Conservation (phyloP, 2,113 vertebrate genomes). For the Scalopus aquaticus region DNA sequence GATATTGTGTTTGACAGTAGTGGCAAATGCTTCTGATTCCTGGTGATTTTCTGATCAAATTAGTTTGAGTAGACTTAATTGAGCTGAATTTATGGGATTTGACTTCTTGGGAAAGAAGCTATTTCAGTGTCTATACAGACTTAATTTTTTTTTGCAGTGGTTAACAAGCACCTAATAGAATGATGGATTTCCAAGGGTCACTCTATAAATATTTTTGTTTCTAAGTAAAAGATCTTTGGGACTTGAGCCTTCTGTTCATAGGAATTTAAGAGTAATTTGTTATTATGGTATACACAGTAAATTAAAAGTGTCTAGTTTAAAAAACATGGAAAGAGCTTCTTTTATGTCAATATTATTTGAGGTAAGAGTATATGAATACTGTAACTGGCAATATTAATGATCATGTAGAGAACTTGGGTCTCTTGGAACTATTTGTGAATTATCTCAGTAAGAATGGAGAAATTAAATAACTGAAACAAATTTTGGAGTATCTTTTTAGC, state of each 20-base stretch:
- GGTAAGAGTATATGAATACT: neutral
- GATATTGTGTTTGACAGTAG: constrained; percentile 3
- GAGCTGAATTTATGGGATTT: constrained; percentile 50
- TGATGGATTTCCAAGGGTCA: neutral
- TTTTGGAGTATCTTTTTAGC: neutral
- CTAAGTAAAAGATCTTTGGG: neutral
- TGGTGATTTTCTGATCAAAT: constrained; percentile 34
- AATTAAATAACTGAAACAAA: neutral
- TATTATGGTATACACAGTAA: neutral
- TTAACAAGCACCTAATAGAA: constrained; percentile 6
- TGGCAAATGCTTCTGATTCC: constrained; percentile 21
- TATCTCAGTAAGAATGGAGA: neutral
- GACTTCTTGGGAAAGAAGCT: constrained; percentile 34
- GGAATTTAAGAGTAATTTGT: neutral
- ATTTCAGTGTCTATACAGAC: neutral
- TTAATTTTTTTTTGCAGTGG: neutral
- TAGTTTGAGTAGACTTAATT: constrained; percentile 51
- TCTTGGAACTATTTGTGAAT: neutral
- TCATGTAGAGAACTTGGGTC: neutral
- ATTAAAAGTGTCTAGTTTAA: neutral
- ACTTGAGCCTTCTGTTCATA: neutral
- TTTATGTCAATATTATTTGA: neutral
- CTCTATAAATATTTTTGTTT: neutral
- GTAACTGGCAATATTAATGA: neutral
- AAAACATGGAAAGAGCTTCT: neutral